Percentiles rank a stretch among this genome's conserved stretches.
Conservation (phyloP, 2,888 invertebrate genomes). For the Lepidocyrtoides sp. region DNA sequence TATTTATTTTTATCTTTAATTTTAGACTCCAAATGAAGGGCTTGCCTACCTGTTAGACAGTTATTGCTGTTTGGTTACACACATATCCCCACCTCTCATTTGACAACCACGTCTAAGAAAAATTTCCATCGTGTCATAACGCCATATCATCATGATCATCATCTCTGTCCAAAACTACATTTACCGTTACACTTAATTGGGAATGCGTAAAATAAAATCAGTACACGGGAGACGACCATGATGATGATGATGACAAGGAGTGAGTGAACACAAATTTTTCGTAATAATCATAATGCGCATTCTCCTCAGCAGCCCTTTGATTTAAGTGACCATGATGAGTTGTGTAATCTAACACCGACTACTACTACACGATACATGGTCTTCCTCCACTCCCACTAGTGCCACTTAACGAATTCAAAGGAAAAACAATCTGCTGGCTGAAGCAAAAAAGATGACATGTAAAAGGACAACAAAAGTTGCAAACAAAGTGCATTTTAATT, state of each 20-base stretch:
- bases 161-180: conserved; percentile 4
- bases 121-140: conserved; percentile 33
- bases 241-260: too few species aligned
- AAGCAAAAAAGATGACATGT: neutral
- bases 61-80: too few species aligned
- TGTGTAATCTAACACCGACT: neutral
- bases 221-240: too few species aligned
- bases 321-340: neutral
- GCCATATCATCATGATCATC: neutral
- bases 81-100: conserved; percentile 2
- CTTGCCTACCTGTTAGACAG: neutral
- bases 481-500: neutral
- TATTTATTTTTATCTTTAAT: conserved; percentile 1
- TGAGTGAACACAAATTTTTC: too few species aligned
- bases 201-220: too few species aligned
- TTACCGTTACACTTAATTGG: neutral
- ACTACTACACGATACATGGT: too few species aligned
- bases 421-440: neutral
- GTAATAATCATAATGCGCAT: too few species aligned
- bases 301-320: neutral
- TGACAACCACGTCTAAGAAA: neutral
- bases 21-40: neutral
- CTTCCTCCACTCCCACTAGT: conserved; percentile 8
- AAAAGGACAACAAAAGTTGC: neutral
- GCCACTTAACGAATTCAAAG: conserved; percentile 29